Conservation (phyloP, 2,888 invertebrate species). For the Poecilus cupreus region DNA sequence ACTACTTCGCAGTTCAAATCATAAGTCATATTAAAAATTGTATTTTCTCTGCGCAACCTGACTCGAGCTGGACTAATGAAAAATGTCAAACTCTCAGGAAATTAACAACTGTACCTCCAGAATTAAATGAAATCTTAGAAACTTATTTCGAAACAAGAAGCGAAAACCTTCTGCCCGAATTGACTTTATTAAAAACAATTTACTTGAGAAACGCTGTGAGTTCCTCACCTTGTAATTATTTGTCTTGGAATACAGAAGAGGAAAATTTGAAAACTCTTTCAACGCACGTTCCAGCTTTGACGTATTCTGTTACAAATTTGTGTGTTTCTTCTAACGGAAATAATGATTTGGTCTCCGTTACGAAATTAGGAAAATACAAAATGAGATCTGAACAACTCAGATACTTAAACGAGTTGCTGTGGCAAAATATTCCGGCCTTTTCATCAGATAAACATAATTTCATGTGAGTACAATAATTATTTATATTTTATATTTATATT, state of each 20-base stretch:
- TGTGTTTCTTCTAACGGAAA: conserved; percentile 50
- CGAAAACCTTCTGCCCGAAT: conserved; percentile 66
- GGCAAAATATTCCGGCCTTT: conserved; percentile 78
- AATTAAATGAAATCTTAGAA: conserved; percentile 65
- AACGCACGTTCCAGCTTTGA: conserved; percentile 34
- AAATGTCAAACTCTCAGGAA: conserved; percentile 42
- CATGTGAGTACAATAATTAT: conserved; percentile 70
- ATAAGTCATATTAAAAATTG: conserved; percentile 29
- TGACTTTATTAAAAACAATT: conserved; percentile 35
- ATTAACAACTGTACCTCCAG: conserved; percentile 64
- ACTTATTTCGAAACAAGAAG: conserved; percentile 65
- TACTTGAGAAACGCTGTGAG: conserved; percentile 38
- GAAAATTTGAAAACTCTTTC: conserved; percentile 20
- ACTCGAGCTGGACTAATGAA: neutral
- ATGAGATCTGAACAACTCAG: conserved; percentile 74
- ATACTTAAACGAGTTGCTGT: conserved; percentile 75
- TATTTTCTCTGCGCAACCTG: neutral
- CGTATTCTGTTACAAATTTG: conserved; percentile 41
- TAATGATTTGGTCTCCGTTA: conserved; percentile 69
- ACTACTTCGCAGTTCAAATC: conserved; percentile 34
- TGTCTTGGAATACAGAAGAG: conserved; percentile 1
- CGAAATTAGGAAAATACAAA: conserved; percentile 74
- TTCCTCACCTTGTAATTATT: conserved; percentile 20
- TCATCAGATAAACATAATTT: conserved; percentile 72
- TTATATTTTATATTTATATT: no score